Evolutionary conservation across 2,888 invertebrate species (phyloP), one percentile per base, ranked within the genome.

Genomic region (Aleiodes testaceus): DNA sequence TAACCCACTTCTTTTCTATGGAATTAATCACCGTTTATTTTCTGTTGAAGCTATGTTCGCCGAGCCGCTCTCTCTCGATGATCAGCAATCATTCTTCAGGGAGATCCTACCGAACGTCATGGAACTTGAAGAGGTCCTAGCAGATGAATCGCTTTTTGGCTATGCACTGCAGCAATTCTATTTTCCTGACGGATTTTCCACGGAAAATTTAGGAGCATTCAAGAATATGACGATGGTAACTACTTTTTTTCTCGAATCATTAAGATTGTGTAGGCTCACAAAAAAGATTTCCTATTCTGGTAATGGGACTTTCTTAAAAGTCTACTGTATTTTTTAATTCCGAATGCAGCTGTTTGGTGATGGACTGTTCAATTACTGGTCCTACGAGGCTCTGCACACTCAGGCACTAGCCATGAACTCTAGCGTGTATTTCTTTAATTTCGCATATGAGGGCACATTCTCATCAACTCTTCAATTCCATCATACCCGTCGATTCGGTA

Each of bases 391-490:
- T 5, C 2, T 79, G 9, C 72, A 72, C 42, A 73, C 70, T 12
- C 81, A 79, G 44, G 69, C 73, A 1, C 22, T 66, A 12, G 14
- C 65, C 3, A 83, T 78, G 80, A 81, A 81, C 6, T 81, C 85
- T 0, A 80, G 74, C 36, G 74, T 66, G 6, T 86, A 79, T 20
- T 80, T 84, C 20, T 85, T 81, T 30, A n/a, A 74, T 3, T 83
- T 86, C 42, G 42, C 73, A 0, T 85, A 85, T 69, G 61, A 79
- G 5, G 85, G 85, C 3, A 84, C 83, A 0, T 84, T 82, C 12
- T 77, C 79, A 2, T 3, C 3, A 0, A 77, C 79, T 1, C 79
- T 78, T 16, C 3, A 1, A 12, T 53, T 64, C 12, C 75, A 71
- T 9, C 30, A 47, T 3, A 69, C 75, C 1, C 42, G 52, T 7